Conservation (phyloP, 2,797 vertebrate genomes). For the Rhinella marina region DNA sequence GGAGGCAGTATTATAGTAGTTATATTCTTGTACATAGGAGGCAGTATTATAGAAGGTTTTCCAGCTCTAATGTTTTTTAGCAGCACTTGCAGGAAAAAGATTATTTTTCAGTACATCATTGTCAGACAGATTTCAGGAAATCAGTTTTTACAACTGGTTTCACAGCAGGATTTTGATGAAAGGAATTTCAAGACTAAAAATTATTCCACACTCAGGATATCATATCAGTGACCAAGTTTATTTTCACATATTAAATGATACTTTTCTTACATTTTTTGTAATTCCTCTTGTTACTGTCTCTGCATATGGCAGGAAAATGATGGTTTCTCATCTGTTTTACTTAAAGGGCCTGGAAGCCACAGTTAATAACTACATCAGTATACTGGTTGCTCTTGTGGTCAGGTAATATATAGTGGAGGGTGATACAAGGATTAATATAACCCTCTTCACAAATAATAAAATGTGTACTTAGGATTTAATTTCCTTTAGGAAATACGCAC, state of each 20-base stretch:
- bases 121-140: neutral
- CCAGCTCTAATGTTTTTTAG: neutral
- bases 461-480: constrained; percentile 25
- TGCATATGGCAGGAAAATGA: constrained; percentile 3
- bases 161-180: constrained; percentile 13
- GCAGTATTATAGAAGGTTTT: no score
- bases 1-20: neutral
- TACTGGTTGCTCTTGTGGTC: neutral
- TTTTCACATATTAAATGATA: constrained; percentile 35
- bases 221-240: neutral
- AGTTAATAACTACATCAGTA: neutral
- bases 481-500: constrained; percentile 22
- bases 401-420: neutral
- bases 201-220: constrained; percentile 8
- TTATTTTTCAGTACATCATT: neutral
- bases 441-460: neutral
- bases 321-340: constrained; percentile 21
- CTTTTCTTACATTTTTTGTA: constrained; percentile 11
- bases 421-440: constrained; percentile 7
- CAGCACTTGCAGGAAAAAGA: neutral
- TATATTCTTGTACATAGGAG: neutral
- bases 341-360: constrained; percentile 4
- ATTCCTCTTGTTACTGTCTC: neutral
- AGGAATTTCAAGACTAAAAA: neutral
- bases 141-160: neutral